Base-by-base conservation (phyloP, 1,140 invertebrate genomes). In the Tetragnatha versicolor region DNA sequence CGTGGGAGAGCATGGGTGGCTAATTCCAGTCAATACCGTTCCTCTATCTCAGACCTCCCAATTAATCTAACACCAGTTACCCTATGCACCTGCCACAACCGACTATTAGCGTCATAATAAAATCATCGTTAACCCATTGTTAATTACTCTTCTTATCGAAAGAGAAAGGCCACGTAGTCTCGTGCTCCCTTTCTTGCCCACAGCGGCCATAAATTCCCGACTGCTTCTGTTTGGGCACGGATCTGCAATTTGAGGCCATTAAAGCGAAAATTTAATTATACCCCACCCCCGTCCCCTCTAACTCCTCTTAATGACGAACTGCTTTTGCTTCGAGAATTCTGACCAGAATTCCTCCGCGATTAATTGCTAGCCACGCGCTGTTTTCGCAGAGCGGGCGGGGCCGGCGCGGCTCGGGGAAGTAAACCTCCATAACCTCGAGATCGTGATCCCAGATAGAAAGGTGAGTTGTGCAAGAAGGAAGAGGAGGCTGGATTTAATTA, bases 261-360 rank as follows among this genome's bases (percentile, higher is more conserved):
- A 58, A 72, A 70, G 68, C 68, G 69, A 60, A 58, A 72, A 60
- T 73, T 73, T 72, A 72, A 73, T 73, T 73, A 73, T 60, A 39
- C 42, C 66, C 25, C 14, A 2, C 22, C 14, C 14, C 66, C 27
- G 27, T 10, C 14, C 33, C 5, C 39, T 29, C 17, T 65, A 25
- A 65, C 27, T 37, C 33, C 33, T 63, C 31, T 39, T 68, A 68
- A 68, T 42, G 37, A 42, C 35, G 60, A 31, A 9, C 33, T 14
- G 60, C 60, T 63, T 39, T 39, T 63, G 60, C 60, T 42, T 63
- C 35, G 20, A 37, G 42, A 63, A 63, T 63, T 63, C 60, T 63
- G 42, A 39, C 60, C 60, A 39, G 60, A 39, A 31, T 63, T 37
- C 33, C 29, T 37, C 22, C 22, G 33, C 37, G 33, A 39, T 63